A percentile compares a stretch with the other conserved stretches of the same genome.
Evolutionary conservation across 2,888 invertebrate species (phyloP).

Genomic region (Mystacides longicornis): DNA sequence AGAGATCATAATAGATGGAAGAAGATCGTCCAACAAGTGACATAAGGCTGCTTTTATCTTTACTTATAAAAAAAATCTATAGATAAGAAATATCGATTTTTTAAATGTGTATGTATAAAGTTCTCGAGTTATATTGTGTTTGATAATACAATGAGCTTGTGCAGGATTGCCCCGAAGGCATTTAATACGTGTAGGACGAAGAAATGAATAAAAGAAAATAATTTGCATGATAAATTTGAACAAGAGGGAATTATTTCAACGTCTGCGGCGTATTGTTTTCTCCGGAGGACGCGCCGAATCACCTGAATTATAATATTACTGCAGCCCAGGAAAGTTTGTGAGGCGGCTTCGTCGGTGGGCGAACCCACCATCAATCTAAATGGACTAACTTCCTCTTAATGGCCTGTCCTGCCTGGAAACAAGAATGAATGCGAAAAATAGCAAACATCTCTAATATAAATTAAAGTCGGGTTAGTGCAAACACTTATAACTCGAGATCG

Average conservation of each 20-base stretch:
- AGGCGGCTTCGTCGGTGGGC: constrained; percentile 1
- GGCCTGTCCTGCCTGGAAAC: neutral
- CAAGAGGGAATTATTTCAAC: neutral
- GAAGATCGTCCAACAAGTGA: too few species aligned
- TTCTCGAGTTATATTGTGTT: neutral
- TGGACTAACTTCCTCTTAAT: neutral
- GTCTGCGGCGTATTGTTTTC: neutral
- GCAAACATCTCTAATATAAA: too few species aligned
- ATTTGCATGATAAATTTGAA: neutral
- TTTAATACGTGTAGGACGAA: neutral
- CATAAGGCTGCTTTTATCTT: too few species aligned
- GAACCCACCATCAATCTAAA: neutral
- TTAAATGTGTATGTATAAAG: too few species aligned
- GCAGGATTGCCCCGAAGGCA: neutral
- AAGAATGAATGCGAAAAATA: too few species aligned
- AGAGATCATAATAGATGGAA: too few species aligned
- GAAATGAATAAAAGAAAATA: constrained; percentile 1
- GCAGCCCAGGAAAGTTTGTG: too few species aligned
- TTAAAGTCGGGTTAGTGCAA: too few species aligned
- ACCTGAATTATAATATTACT: neutral
- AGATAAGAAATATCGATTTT: too few species aligned
- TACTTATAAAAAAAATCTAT: too few species aligned
- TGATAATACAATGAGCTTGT: neutral
- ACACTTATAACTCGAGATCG: too few species aligned
- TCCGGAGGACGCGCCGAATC: neutral